phyloP scores from a whole-genome alignment of 2,113 vertebrate species.

The Hemicordylus capensis region DNA sequence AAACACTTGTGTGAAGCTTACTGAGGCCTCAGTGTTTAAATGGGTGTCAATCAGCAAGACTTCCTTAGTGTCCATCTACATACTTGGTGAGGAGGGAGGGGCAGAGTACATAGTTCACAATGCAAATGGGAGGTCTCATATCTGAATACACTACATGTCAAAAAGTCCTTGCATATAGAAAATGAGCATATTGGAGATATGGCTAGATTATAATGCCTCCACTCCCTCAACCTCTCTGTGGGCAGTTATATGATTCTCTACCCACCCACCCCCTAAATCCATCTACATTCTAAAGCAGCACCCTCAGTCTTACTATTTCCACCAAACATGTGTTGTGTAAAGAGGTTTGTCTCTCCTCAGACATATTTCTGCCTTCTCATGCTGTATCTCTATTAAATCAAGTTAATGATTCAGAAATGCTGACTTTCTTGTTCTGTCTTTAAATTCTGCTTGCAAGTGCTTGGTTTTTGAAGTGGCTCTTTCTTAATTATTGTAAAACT shows the following conservation, averaged over 20 bases:
- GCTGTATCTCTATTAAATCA: background rate
- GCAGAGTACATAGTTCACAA: background rate
- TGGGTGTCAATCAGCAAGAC: background rate
- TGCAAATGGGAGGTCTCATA: background rate
- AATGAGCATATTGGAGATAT: background rate
- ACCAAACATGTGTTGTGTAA: slow-evolving; percentile 6
- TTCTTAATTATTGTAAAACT: background rate
- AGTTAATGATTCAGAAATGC: background rate
- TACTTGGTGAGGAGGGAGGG: too few species aligned
- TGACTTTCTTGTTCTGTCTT: background rate
- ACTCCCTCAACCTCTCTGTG: background rate
- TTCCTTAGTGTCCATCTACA: background rate
- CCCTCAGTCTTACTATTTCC: background rate
- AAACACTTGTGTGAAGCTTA: background rate
- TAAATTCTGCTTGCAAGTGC: background rate
- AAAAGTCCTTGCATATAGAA: background rate
- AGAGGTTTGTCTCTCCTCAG: background rate
- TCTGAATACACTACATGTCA: too few species aligned
- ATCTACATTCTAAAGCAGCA: background rate
- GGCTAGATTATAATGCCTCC: background rate
- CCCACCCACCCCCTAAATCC: too few species aligned
- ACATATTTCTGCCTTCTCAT: background rate
- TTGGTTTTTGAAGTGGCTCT: background rate
- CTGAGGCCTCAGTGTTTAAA: background rate
- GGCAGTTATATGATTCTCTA: background rate